Conservation (phyloP, 2,113 vertebrate genomes). For the Grallaria varia region DNA sequence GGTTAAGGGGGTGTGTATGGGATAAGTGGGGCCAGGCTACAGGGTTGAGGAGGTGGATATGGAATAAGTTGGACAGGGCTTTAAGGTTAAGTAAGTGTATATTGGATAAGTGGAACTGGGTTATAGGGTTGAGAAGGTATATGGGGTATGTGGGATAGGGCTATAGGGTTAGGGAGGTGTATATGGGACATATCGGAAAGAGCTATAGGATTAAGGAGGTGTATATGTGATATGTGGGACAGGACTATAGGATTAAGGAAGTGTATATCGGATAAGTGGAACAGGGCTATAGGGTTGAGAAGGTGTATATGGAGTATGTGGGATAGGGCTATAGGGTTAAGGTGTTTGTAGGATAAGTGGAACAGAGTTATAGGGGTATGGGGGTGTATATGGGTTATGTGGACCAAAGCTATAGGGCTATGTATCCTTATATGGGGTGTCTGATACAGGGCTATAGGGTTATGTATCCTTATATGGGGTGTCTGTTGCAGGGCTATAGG, state of each 20-base stretch:
- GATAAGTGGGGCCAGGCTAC: not conserved
- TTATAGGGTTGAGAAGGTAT: not conserved
- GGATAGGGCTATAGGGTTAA: not conserved
- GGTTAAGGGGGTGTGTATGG: not conserved
- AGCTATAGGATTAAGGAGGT: not conserved
- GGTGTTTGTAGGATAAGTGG: no score
- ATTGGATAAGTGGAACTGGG: no score
- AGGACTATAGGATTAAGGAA: not conserved
- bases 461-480: no score
- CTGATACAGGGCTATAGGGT: no score
- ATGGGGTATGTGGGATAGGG: not conserved
- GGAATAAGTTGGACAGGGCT: not conserved
- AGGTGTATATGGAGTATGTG: not conserved
- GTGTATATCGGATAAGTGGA: not conserved
- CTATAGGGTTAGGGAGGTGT: not conserved
- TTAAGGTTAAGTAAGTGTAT: fast-evolving
- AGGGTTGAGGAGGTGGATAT: not conserved
- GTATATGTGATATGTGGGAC: no score
- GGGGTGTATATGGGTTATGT: no score
- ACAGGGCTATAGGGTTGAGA: not conserved
- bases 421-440: no score
- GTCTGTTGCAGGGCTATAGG: no score
- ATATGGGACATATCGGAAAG: not conserved
- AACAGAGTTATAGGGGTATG: no score
- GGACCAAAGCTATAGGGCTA: no score